phyloP scores from a whole-genome alignment of 2,888 invertebrate genomes.

The Resseliella maxima region DNA sequence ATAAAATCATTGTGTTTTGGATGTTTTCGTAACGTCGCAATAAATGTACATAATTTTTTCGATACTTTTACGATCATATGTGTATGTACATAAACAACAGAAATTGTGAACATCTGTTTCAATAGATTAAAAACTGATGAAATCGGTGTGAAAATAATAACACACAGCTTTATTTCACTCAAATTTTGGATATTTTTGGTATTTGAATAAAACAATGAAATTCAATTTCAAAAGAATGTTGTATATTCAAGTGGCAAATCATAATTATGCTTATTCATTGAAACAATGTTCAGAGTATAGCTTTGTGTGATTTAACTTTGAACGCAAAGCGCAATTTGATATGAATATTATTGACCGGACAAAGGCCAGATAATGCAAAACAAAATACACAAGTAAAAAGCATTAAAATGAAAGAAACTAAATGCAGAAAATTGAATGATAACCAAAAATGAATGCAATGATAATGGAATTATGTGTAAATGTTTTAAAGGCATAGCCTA shows the following conservation, averaged over 20 bases:
- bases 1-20: too few relatives aligned
- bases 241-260: background rate
- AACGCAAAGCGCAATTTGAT: background rate
- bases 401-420: background rate
- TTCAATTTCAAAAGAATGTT: background rate
- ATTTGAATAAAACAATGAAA: background rate
- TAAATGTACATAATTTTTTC: too few relatives aligned
- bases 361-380: background rate
- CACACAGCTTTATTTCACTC: background rate
- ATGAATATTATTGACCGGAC: background rate
- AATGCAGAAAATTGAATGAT: constrained; percentile 32
- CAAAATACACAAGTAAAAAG: background rate
- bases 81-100: too few relatives aligned
- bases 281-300: too few relatives aligned
- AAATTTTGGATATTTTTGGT: background rate
- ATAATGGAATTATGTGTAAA: background rate
- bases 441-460: background rate
- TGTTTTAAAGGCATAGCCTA: background rate
- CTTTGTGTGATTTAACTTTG: background rate
- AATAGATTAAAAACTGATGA: background rate
- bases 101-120: constrained; percentile 11
- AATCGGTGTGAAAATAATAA: background rate
- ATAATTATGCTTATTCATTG: too few relatives aligned
- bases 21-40: too few relatives aligned
- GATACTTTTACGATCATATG: too few relatives aligned